phyloP scores from a whole-genome alignment of 2,888 invertebrate genomes.

The Leuctra nigra region DNA sequence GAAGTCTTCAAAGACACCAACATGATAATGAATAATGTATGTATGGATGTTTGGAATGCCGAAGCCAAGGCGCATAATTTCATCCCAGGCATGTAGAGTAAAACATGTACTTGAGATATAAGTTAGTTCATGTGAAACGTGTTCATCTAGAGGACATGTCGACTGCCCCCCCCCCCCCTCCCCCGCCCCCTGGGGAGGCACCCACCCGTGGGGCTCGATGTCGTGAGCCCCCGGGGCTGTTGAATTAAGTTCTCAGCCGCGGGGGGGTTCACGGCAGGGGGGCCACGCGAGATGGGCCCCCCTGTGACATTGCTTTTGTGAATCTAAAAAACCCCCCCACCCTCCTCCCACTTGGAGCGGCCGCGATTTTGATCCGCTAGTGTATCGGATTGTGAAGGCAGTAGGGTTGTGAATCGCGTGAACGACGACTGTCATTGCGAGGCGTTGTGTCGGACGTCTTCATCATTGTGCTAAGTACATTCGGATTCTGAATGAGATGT shows the following conservation, averaged over 20 bases:
- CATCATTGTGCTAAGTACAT: no score
- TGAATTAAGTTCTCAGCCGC: slow-evolving; percentile 28
- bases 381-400: slow-evolving; percentile 11
- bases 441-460: no score
- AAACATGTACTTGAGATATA: no score
- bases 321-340: slow-evolving; percentile 6
- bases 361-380: slow-evolving; percentile 13
- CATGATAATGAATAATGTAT: no score
- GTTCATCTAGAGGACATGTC: no score
- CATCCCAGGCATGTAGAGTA: no score
- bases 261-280: slow-evolving; percentile 25
- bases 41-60: no score
- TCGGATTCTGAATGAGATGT: no score
- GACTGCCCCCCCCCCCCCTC: background rate
- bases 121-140: no score
- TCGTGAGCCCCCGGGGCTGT: slow-evolving; percentile 3
- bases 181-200: background rate
- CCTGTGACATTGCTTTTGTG: slow-evolving; percentile 19
- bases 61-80: no score
- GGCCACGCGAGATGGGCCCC: slow-evolving; percentile 19
- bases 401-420: slow-evolving; percentile 18
- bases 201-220: slow-evolving; percentile 1
- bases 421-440: background rate
- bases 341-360: slow-evolving; percentile 12
- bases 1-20: no score